Evolutionary conservation across 2,797 vertebrate species (phyloP).

Genomic region (Hippopotamyrus pictus): DNA sequence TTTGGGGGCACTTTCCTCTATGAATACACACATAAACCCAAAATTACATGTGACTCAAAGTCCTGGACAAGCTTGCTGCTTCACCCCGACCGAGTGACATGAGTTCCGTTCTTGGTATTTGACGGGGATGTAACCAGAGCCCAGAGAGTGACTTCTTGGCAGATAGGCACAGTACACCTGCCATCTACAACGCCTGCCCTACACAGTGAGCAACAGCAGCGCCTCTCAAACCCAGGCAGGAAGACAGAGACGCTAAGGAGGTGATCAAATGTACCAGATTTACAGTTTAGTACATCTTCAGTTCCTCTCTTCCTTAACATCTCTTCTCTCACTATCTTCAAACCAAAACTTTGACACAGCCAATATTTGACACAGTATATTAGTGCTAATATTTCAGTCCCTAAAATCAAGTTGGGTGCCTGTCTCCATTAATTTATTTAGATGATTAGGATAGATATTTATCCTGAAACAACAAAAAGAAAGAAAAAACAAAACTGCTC

Average conservation of each 20-base stretch:
- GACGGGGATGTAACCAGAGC: conserved; percentile 47
- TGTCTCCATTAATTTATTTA: neutral
- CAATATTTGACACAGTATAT: neutral
- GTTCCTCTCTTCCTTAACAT: neutral
- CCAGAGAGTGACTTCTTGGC: conserved; percentile 35
- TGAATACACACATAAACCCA: neutral
- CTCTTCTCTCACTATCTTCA: neutral
- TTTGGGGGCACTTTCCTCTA: neutral
- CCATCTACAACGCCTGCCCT: conserved; percentile 37
- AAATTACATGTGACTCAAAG: neutral
- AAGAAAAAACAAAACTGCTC: neutral
- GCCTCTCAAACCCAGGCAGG: conserved; percentile 23
- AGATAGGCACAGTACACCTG: conserved; percentile 44
- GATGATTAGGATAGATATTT: neutral
- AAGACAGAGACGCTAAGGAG: neutral
- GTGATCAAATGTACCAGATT: neutral
- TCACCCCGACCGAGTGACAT: conserved; percentile 6
- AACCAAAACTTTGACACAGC: neutral
- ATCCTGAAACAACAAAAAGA: neutral
- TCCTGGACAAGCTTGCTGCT: neutral
- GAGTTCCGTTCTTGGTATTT: conserved; percentile 34
- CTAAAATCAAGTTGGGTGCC: neutral
- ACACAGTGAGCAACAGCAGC: conserved; percentile 26
- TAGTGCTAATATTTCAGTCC: neutral
- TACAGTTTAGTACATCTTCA: neutral